Evolutionary conservation across 53 echinoderm and acorn worm genomes (phyloP).

Genomic region (Paracentrotus lividus): DNA sequence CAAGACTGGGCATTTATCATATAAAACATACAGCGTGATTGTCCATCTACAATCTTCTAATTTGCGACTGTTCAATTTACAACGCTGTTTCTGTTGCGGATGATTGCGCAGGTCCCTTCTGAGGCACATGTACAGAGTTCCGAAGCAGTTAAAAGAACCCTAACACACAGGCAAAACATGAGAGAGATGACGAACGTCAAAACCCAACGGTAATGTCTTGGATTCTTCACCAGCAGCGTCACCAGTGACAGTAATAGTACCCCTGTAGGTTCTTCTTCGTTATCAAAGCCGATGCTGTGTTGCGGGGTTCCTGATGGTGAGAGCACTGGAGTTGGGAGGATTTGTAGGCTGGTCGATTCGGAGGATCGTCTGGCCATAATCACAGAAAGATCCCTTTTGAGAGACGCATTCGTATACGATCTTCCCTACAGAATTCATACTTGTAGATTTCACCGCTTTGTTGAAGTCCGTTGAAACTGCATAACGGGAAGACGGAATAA

Average conservation of each 20-base stretch:
- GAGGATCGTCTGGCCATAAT: conserved; percentile 58
- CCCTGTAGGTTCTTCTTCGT: background rate
- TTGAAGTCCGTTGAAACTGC: background rate
- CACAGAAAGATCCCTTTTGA: conserved; percentile 21
- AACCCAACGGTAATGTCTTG: conserved; percentile 42
- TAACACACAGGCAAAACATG: conserved; percentile 41
- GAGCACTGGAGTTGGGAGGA: conserved; percentile 10
- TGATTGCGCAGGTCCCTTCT: conserved; percentile 54
- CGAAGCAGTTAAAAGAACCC: conserved; percentile 65
- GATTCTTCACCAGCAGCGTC: conserved; percentile 46
- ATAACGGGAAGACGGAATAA: background rate
- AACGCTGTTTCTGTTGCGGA: conserved; percentile 55
- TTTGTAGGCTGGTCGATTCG: background rate
- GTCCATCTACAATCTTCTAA: too few relatives aligned
- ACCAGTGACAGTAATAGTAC: conserved; percentile 13
- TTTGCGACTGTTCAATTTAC: too few relatives aligned
- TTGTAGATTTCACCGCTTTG: background rate
- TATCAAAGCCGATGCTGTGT: background rate
- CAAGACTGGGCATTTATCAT: too few relatives aligned
- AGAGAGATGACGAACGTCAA: conserved; percentile 34
- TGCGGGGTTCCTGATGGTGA: conserved; percentile 10
- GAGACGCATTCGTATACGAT: conserved; percentile 66
- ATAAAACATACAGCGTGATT: background rate
- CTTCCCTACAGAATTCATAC: conserved; percentile 49
- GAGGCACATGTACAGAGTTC: conserved; percentile 59